These are phyloP conservation scores for Exephanes ischioxanthus DNA, from an alignment of 2,888 invertebrate species.

Conservation along the genomic window DNA sequence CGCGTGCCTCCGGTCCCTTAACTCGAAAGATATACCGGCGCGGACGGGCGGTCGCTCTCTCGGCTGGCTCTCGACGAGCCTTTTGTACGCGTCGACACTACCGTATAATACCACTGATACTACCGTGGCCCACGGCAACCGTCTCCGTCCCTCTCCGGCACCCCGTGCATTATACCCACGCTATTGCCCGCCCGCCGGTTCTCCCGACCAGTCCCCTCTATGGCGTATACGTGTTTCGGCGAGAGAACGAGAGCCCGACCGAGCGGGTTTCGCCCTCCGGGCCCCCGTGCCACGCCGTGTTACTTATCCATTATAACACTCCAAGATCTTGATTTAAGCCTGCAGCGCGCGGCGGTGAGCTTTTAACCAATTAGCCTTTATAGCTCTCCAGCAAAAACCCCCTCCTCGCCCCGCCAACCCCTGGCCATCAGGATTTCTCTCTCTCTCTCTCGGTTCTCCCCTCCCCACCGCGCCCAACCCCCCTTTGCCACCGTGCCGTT, in stretches of 20 bases:
- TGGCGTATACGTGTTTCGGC: slow-evolving; percentile 59
- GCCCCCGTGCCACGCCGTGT: slow-evolving; percentile 82
- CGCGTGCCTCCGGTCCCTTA: slow-evolving; percentile 77
- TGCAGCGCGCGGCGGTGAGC: slow-evolving; percentile 84
- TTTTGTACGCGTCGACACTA: slow-evolving; percentile 18
- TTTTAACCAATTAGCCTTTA: slow-evolving; percentile 85
- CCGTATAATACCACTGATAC: slow-evolving; percentile 14
- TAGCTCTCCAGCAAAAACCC: slow-evolving; percentile 77
- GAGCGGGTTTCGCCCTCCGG: slow-evolving; percentile 70
- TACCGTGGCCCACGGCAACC: not conserved
- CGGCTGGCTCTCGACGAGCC: not conserved
- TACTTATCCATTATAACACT: slow-evolving; percentile 85
- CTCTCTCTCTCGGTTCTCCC: slow-evolving; percentile 24
- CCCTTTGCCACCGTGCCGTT: slow-evolving; percentile 35
- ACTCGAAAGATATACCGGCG: slow-evolving; percentile 79
- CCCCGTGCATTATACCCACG: slow-evolving; percentile 41
- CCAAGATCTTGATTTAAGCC: slow-evolving; percentile 85
- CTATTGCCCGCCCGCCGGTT: slow-evolving; percentile 55
- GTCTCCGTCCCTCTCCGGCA: slow-evolving; percentile 23
- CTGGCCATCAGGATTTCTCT: slow-evolving; percentile 30
- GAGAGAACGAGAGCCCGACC: slow-evolving; percentile 64
- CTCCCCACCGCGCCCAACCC: slow-evolving; percentile 38
- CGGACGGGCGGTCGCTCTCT: slow-evolving; percentile 64
- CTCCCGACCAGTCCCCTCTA: slow-evolving; percentile 50
- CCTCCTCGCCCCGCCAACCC: slow-evolving; percentile 48